Evolutionary conservation across 2,888 invertebrate genomes (phyloP).

Genomic region (Branchellion lobata): DNA sequence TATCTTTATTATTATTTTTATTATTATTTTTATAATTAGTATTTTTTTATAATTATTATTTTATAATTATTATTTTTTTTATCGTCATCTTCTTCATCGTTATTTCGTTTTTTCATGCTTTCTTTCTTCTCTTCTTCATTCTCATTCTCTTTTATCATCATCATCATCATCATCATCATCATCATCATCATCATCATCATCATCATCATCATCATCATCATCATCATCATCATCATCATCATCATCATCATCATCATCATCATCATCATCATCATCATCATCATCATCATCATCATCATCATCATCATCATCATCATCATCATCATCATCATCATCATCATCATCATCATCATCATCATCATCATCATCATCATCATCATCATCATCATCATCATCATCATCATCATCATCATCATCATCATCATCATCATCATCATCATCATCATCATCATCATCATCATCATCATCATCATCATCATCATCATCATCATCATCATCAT

Average conservation of each 20-base stretch:
- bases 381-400: slow-evolving; percentile 1
- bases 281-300: slow-evolving; percentile 27
- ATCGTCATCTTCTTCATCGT: not conserved
- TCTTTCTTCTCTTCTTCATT: too few species aligned
- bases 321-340: slow-evolving; percentile 37
- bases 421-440: not conserved
- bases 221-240: slow-evolving; percentile 33
- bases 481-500: not conserved
- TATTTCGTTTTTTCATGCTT: not conserved
- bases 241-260: slow-evolving; percentile 25
- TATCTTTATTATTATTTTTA: too few species aligned
- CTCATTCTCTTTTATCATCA: too few species aligned
- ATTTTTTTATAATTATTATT: too few species aligned
- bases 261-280: slow-evolving; percentile 37
- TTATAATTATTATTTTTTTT: too few species aligned
- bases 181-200: slow-evolving; percentile 44
- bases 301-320: slow-evolving; percentile 26
- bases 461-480: slow-evolving; percentile 2
- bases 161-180: slow-evolving; percentile 41
- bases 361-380: slow-evolving; percentile 30
- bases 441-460: not conserved
- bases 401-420: slow-evolving; percentile 7
- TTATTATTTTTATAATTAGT: too few species aligned
- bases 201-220: slow-evolving; percentile 45
- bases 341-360: slow-evolving; percentile 18